These are phyloP conservation scores for Parnassius orleans DNA, from an alignment of 2,888 invertebrate species.

Conservation along the genomic window DNA sequence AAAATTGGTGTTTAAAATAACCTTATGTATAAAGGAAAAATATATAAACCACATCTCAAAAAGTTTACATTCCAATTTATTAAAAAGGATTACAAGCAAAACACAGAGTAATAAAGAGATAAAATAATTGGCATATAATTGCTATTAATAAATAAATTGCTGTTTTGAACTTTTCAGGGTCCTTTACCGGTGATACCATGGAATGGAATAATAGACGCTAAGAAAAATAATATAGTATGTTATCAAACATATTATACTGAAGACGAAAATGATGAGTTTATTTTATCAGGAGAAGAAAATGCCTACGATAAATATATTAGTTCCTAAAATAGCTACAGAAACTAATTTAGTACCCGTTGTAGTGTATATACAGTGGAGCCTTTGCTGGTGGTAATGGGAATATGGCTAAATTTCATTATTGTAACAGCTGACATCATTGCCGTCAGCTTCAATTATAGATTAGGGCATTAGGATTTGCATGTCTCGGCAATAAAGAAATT, in stretches of 20 bases:
- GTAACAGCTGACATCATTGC: conserved; percentile 85
- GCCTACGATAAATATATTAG: conserved; percentile 53
- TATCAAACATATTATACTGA: conserved; percentile 58
- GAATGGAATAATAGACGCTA: conserved; percentile 49
- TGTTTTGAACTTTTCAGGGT: conserved; percentile 47
- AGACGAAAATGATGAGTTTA: conserved; percentile 44
- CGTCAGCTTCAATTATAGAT: conserved; percentile 85
- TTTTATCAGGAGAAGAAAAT: conserved; percentile 59
- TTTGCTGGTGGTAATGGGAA: conserved; percentile 62
- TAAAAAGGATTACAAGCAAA: no score
- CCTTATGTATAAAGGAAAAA: no score
- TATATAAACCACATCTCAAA: no score
- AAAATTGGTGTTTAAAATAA: no score
- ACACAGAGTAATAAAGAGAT: no score
- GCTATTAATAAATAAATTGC: not conserved
- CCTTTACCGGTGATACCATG: conserved; percentile 61
- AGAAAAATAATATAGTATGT: conserved; percentile 45
- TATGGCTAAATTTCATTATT: conserved; percentile 77
- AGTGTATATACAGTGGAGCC: conserved; percentile 65
- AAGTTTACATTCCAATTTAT: no score
- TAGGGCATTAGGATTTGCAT: conserved; percentile 86
- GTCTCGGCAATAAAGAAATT: conserved; percentile 80
- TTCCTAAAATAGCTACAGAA: conserved; percentile 53
- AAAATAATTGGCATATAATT: no score
- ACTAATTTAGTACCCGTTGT: conserved; percentile 61